Base-by-base conservation (phyloP, 2,888 invertebrate genomes). In the Eupithecia centaureata region DNA sequence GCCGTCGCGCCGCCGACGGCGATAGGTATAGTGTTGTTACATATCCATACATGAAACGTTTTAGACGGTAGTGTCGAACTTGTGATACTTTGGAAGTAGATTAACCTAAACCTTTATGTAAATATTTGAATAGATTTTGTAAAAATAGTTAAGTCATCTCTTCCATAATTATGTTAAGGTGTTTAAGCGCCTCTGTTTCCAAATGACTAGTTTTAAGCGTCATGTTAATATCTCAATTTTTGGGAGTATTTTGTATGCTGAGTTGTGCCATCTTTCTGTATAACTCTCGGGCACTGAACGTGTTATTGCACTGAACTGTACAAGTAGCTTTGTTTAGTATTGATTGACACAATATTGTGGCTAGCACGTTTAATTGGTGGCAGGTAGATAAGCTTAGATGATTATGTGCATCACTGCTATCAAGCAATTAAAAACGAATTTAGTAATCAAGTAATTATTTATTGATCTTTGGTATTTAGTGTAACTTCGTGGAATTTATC, bases 61-160 rank as follows among this genome's bases (percentile, higher is more conserved):
- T 71, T 79, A 80, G 78, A 82, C 83, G 80, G 75, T 83, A 81
- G 84, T 82, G 83, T 86, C 85, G 85, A 87, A 84, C 91, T 92
- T 92, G 92, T 92, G 92, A 92, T 92, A 92, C 87, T 90, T 89
- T 84, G 83, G 85, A 86, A 85, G 83, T 87, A 87, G 85, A 90
- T 86, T 89, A 89, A 83, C 83, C 82, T 84, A 81, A n/a, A 80
- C 80, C 81, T 91, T 90, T 91, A 89, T 83, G 91, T 90, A 90
- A 63, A 85, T 81, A 82, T 82, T 84, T 86, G 80, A 87, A 85
- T 82, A 81, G 76, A 72, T 73, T 77, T 75, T 73, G 73, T 76
- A 79, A 73, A 77, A 72, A 77, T 78, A 79, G 73, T 74, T 84
- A 83, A 80, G 81, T 79, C 70, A 82, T 79, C 74, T 86, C 86